phyloP scores from a whole-genome alignment of 64 coral and sea anemone species.

The Pachyseris speciosa region DNA sequence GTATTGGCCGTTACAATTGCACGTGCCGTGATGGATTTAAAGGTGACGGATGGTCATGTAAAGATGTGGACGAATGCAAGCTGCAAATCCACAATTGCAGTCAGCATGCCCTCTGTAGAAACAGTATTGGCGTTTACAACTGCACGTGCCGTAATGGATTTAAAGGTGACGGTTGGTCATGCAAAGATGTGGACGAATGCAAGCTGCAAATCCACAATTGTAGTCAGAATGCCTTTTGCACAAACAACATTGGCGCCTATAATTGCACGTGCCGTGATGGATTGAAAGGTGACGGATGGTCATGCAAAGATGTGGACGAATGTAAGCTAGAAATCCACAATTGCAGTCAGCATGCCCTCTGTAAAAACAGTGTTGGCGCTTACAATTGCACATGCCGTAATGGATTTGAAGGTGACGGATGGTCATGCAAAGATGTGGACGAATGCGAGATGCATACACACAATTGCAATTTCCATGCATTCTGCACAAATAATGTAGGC shows the following conservation, averaged over 20 bases:
- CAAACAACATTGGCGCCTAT: constrained; percentile 37
- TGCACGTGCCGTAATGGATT: neutral
- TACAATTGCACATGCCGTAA: neutral
- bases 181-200: constrained; percentile 61
- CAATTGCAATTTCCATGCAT: constrained; percentile 16
- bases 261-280: constrained; percentile 25
- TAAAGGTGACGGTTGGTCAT: neutral
- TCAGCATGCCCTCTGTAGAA: no score
- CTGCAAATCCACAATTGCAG: neutral
- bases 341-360: no score
- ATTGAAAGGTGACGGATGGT: constrained; percentile 42
- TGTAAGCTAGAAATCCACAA: no score
- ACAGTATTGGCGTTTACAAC: no score
- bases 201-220: neutral
- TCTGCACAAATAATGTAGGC: constrained; percentile 56
- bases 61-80: constrained; percentile 54
- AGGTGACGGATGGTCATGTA: constrained; percentile 60
- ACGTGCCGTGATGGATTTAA: constrained; percentile 12
- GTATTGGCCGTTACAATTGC: no score
- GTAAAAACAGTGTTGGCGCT: neutral
- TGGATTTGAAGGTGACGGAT: constrained; percentile 13
- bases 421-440: neutral
- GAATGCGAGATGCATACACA: neutral
- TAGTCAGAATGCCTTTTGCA: constrained; percentile 16
- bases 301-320: constrained; percentile 49